These are phyloP conservation scores for Masticophis lateralis DNA, from an alignment of 2,797 vertebrate genomes.

Conservation along the genomic window DNA sequence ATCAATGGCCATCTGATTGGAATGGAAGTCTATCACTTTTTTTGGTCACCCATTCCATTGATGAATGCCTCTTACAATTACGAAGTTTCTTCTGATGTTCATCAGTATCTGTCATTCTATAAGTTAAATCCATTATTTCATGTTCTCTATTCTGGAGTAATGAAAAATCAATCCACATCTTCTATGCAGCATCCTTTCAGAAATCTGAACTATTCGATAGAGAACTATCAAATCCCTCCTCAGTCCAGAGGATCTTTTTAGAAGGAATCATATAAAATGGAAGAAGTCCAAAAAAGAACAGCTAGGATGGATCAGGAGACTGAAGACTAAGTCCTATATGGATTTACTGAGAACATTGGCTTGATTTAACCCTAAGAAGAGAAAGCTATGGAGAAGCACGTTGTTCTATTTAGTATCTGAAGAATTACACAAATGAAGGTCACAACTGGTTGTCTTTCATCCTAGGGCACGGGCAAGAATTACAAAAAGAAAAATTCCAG, in stretches of 20 bases:
- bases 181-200: too few species aligned
- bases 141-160: too few species aligned
- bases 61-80: too few species aligned
- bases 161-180: too few species aligned
- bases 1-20: too few species aligned
- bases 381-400: neutral
- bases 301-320: neutral
- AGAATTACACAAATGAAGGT: neutral
- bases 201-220: too few species aligned
- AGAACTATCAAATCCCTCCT: neutral
- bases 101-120: too few species aligned
- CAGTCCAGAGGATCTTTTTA: neutral
- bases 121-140: too few species aligned
- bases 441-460: neutral
- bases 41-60: too few species aligned
- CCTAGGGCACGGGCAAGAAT: neutral
- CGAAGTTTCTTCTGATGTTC: too few species aligned
- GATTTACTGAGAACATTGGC: neutral
- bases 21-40: too few species aligned
- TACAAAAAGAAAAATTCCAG: neutral
- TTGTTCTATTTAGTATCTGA: neutral
- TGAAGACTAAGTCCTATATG: neutral
- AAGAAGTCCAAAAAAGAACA: neutral
- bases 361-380: neutral
- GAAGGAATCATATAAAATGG: neutral